Percentiles rank a stretch among this genome's conserved stretches.
Conservation (phyloP, 2,113 vertebrate genomes). For the Ptychochromis oligacanthus region DNA sequence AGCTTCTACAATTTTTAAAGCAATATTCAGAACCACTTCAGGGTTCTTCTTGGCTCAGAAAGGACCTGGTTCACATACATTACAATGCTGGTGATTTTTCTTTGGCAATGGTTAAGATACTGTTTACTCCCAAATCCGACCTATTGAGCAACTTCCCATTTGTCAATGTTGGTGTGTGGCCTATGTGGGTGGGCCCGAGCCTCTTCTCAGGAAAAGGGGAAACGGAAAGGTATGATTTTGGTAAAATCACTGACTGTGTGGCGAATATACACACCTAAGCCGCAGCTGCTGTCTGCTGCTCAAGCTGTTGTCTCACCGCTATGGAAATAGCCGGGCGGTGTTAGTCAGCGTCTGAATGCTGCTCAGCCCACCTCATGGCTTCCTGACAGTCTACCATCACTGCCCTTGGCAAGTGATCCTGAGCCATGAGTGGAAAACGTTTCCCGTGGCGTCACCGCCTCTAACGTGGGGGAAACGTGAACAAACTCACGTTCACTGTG, state of each 20-base stretch:
- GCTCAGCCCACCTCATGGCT: slow-evolving; percentile 2
- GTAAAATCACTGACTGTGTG: neutral
- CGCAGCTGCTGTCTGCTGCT: slow-evolving; percentile 59
- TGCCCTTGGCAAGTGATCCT: neutral
- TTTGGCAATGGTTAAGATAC: neutral
- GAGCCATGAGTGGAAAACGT: slow-evolving; percentile 1
- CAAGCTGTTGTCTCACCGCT: slow-evolving; percentile 47
- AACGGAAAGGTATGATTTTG: neutral
- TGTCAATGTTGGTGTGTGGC: neutral
- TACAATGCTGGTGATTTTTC: neutral
- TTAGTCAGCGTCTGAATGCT: slow-evolving; percentile 4
- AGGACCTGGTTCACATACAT: neutral
- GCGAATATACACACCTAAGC: slow-evolving; percentile 23
- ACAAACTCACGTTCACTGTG: neutral
- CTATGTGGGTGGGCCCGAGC: neutral
- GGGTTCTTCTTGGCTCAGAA: neutral
- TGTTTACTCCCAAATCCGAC: slow-evolving; percentile 10
- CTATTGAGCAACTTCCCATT: slow-evolving; percentile 47
- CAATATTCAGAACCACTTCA: neutral
- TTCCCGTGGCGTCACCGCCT: neutral
- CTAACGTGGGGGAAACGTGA: slow-evolving; percentile 12
- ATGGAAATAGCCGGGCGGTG: slow-evolving; percentile 50
- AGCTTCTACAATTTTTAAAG: neutral
- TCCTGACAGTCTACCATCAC: neutral
- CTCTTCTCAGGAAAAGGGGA: neutral